phyloP scores from a whole-genome alignment of 2,113 vertebrate species.

The Neopipo cinnamomea region DNA sequence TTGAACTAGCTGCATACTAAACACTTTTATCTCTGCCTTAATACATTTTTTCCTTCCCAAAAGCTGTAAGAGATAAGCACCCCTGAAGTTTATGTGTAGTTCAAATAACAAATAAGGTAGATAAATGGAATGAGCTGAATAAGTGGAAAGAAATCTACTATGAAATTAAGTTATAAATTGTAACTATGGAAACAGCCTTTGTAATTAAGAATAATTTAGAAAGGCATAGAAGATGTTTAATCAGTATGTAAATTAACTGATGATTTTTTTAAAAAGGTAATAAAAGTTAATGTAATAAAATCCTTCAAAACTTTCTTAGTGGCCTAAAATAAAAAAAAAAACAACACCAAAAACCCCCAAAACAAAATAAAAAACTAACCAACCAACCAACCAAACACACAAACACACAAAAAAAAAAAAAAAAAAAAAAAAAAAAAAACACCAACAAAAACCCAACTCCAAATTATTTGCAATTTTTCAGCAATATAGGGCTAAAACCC shows the following conservation, averaged over 20 bases:
- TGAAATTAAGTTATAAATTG: constrained; percentile 69
- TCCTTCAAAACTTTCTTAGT: neutral
- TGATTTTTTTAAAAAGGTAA: neutral
- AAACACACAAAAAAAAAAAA: neutral
- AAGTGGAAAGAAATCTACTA: constrained; percentile 45
- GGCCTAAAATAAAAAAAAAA: neutral
- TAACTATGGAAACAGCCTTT: constrained; percentile 52
- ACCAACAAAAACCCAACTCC: neutral
- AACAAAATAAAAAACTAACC: too few relatives aligned
- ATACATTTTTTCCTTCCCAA: constrained; percentile 26
- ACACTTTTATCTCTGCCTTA: constrained; percentile 52
- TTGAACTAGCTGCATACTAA: constrained; percentile 46
- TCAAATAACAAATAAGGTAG: constrained; percentile 58
- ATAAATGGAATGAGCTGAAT: constrained; percentile 49
- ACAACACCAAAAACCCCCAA: too few relatives aligned
- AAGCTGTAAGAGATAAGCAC: constrained; percentile 47
- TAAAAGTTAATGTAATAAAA: constrained; percentile 1
- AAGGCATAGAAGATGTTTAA: constrained; percentile 48
- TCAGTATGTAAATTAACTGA: constrained; percentile 44
- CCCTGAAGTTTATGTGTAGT: constrained; percentile 50
- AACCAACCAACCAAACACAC: too few relatives aligned
- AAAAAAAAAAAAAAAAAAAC: neutral
- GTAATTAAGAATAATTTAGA: constrained; percentile 61
- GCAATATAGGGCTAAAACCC: neutral
- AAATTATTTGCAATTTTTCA: neutral